phyloP scores from a whole-genome alignment of 2,888 invertebrate genomes.

The Trichopria drosophilae region DNA sequence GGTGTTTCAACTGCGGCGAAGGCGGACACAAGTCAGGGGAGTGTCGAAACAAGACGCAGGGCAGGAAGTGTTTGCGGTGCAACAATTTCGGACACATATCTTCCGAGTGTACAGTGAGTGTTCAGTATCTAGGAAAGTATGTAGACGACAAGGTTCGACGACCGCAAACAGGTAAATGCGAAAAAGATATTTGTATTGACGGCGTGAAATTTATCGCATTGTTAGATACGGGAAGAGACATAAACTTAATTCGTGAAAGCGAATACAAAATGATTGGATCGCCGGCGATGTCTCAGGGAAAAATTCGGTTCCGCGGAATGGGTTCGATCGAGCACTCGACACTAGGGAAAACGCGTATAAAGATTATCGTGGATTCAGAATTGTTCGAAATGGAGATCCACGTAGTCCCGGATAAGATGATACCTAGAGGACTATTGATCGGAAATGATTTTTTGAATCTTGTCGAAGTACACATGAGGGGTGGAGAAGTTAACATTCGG shows the following conservation, averaged over 20 bases:
- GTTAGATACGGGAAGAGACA: constrained; percentile 16
- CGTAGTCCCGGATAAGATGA: constrained; percentile 16
- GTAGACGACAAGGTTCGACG: too few relatives aligned
- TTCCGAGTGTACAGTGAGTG: too few relatives aligned
- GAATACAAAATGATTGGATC: constrained; percentile 1
- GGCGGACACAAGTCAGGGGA: constrained; percentile 9
- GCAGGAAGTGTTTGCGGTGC: constrained; percentile 20
- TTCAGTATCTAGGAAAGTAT: too few relatives aligned
- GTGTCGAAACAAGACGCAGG: constrained; percentile 5
- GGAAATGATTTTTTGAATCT: too few relatives aligned
- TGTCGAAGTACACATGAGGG: too few relatives aligned
- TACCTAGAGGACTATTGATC: too few relatives aligned
- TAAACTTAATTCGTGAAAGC: constrained; percentile 7
- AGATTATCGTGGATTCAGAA: constrained; percentile 9
- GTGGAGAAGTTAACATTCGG: too few relatives aligned
- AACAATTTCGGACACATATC: constrained; percentile 14
- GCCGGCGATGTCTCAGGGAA: neutral
- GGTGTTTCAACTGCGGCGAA: constrained; percentile 25
- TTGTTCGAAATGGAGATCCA: constrained; percentile 3
- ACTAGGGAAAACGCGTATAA: neutral
- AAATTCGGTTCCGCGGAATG: constrained; percentile 5
- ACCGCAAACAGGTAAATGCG: too few relatives aligned
- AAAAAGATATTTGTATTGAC: neutral
- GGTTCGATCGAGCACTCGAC: constrained; percentile 7
- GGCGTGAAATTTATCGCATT: neutral